Evolutionary conservation across 2,888 invertebrate species (phyloP).

Genomic region (Eudasyphora cyanicolor): DNA sequence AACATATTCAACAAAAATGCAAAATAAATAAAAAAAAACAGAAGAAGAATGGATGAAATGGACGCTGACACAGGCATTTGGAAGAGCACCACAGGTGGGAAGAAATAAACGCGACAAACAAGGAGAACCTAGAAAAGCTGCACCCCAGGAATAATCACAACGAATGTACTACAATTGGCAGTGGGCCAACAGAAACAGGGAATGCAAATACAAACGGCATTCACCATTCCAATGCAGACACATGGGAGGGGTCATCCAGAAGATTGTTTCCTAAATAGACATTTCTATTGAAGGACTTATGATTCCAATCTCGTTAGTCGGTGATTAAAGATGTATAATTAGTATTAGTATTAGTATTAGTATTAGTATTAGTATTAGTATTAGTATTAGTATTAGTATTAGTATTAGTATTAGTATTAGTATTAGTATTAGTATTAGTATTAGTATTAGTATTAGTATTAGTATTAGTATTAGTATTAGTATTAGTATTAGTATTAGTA

Average conservation of each 20-base stretch:
- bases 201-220: not conserved
- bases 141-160: not conserved
- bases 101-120: conserved; percentile 26
- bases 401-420: too few species aligned
- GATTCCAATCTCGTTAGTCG: too few species aligned
- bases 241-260: not conserved
- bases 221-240: not conserved
- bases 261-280: not conserved
- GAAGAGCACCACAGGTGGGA: conserved; percentile 60
- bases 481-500: too few species aligned
- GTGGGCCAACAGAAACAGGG: conserved; percentile 43
- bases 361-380: too few species aligned
- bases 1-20: conserved; percentile 2
- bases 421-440: too few species aligned
- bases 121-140: not conserved
- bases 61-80: conserved; percentile 54
- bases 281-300: too few species aligned
- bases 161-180: conserved; percentile 47
- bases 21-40: not conserved
- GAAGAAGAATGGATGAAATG: conserved; percentile 52
- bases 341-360: too few species aligned
- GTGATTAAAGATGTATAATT: too few species aligned
- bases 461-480: too few species aligned
- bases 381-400: too few species aligned
- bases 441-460: too few species aligned